Evolutionary conservation across 2,797 vertebrate species (phyloP).

Genomic region (Vespertilio murinus): DNA sequence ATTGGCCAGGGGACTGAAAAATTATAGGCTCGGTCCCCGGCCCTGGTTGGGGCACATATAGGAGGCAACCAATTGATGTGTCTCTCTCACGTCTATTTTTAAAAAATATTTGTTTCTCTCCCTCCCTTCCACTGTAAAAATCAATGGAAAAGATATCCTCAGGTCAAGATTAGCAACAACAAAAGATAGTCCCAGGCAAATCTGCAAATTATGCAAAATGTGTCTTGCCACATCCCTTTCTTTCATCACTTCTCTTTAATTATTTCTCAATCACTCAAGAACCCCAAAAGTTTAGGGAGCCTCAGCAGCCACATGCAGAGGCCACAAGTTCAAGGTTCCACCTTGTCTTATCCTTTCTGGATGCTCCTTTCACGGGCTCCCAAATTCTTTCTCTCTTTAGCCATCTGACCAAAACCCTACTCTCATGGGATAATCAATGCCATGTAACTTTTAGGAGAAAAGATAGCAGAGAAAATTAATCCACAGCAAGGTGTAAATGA

Average conservation of each 20-base stretch:
- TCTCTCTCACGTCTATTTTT: too few relatives aligned
- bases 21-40: too few relatives aligned
- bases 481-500: background rate
- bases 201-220: conserved; percentile 49
- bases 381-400: conserved; percentile 21
- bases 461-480: background rate
- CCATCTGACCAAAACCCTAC: background rate
- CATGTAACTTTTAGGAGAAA: background rate
- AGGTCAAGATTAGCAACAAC: too few relatives aligned
- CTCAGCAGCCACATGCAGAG: background rate
- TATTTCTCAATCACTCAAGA: conserved; percentile 39
- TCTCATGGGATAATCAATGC: background rate
- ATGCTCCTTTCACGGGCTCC: background rate
- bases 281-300: background rate
- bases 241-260: conserved; percentile 51
- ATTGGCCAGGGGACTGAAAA: too few relatives aligned
- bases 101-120: too few relatives aligned
- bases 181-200: background rate
- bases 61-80: too few relatives aligned
- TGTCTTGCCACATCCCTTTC: conserved; percentile 27
- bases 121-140: too few relatives aligned
- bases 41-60: too few relatives aligned
- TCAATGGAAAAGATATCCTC: too few relatives aligned
- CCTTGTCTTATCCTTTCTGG: background rate
- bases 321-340: background rate